phyloP scores from a whole-genome alignment of 2,797 vertebrate species.

The Erithacus rubecula region DNA sequence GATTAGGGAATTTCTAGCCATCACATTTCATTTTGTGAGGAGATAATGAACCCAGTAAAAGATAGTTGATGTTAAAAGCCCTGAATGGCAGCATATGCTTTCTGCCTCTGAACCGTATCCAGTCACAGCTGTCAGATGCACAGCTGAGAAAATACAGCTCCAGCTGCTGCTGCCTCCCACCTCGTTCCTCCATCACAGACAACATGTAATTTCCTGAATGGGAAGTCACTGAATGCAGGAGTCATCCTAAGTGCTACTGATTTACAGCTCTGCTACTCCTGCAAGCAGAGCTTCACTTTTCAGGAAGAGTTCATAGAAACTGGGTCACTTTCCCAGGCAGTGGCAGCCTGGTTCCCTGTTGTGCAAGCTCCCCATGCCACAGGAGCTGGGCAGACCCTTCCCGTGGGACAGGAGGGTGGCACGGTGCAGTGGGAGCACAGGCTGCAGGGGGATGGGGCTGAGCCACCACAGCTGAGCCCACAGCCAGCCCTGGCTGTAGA shows the following conservation, averaged over 20 bases:
- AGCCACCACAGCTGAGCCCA: rapidly evolving
- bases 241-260: background rate
- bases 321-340: background rate
- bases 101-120: background rate
- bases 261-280: background rate
- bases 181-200: conserved; percentile 23
- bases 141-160: conserved; percentile 50
- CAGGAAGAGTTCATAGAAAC: background rate
- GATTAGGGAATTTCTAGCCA: background rate
- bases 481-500: background rate
- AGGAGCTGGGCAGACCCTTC: background rate
- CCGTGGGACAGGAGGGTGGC: rapidly evolving
- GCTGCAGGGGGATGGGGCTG: background rate
- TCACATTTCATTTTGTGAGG: background rate
- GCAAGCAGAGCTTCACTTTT: background rate
- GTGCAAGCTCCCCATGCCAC: rapidly evolving
- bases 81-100: background rate
- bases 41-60: conserved; percentile 3
- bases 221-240: background rate
- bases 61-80: background rate
- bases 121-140: conserved; percentile 48
- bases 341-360: background rate
- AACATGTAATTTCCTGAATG: conserved; percentile 57
- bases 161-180: conserved; percentile 52
- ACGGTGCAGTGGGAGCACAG: rapidly evolving